A percentile compares a stretch with the other conserved stretches of the same genome.
Conservation (phyloP, 2,888 invertebrate genomes). For the Argyresthia goedartella region DNA sequence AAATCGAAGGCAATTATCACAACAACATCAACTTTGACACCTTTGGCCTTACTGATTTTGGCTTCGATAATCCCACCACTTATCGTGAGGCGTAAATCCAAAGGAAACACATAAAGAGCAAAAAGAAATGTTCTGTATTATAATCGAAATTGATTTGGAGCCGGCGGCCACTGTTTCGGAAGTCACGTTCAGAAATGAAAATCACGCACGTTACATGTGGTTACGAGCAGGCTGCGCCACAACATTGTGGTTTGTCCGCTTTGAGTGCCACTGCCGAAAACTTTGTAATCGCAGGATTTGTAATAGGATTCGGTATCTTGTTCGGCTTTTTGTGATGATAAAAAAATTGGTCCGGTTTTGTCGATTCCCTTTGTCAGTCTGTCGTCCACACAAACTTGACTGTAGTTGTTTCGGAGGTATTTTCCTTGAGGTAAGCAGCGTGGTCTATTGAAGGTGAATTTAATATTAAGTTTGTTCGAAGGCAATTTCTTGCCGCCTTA, state of each 20-base stretch:
- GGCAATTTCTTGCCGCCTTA: no score
- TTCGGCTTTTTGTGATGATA: slow-evolving; percentile 49
- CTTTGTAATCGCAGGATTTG: slow-evolving; percentile 51
- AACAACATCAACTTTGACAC: no score
- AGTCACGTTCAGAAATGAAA: slow-evolving; percentile 37
- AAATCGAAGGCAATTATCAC: no score
- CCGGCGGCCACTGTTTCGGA: slow-evolving; percentile 20
- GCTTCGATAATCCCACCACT: no score
- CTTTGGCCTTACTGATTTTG: no score
- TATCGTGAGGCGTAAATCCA: no score
- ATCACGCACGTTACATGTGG: slow-evolving; percentile 32
- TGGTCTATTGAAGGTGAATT: background rate
- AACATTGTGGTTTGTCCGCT: slow-evolving; percentile 28
- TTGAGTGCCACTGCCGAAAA: slow-evolving; percentile 30
- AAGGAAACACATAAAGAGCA: no score
- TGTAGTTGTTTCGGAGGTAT: slow-evolving; percentile 1
- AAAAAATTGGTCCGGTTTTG: slow-evolving; percentile 45
- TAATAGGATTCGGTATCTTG: slow-evolving; percentile 59
- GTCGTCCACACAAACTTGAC: slow-evolving; percentile 19
- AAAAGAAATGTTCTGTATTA: no score
- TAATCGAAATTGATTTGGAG: background rate
- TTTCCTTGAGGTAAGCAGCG: background rate
- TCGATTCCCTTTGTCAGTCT: slow-evolving; percentile 32
- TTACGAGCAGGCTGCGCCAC: slow-evolving; percentile 22
- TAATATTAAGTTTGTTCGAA: background rate